Percentiles rank a stretch among this genome's conserved stretches.
Conservation (phyloP, 1,140 invertebrate species). For the Melanaphis sacchari region DNA sequence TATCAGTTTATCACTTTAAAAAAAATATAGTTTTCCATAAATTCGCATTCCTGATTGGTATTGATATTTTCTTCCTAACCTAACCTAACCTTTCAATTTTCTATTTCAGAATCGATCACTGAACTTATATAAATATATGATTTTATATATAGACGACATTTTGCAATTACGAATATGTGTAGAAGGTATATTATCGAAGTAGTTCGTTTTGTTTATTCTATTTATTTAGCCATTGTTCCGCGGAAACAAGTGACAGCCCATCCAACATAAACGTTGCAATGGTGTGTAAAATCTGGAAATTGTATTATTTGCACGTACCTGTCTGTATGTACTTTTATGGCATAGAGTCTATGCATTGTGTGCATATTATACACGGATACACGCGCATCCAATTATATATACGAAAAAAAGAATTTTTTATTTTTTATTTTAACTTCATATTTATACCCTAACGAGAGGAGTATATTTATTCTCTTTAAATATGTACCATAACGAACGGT, state of each 20-base stretch:
- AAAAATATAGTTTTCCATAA: neutral
- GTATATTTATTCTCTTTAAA: conserved; percentile 27
- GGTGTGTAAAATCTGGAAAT: neutral
- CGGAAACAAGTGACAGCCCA: neutral
- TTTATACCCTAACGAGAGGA: neutral
- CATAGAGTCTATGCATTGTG: neutral
- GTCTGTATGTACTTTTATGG: neutral
- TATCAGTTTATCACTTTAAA: neutral
- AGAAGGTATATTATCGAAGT: neutral
- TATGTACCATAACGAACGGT: conserved; percentile 23
- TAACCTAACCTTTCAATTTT: neutral
- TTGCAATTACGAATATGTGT: neutral
- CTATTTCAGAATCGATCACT: neutral
- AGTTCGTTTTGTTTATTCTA: neutral
- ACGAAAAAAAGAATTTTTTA: neutral
- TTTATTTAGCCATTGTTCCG: neutral
- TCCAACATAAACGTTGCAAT: neutral
- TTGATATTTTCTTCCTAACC: neutral
- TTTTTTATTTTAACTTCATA: neutral
- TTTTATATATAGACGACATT: neutral
- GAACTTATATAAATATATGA: conserved; percentile 6
- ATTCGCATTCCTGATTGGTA: neutral
- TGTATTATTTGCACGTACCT: conserved; percentile 21
- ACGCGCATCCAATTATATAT: neutral
- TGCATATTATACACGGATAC: conserved; percentile 12